Percentiles rank a stretch among this genome's conserved stretches.
Conservation (phyloP, 2,888 invertebrate genomes). For the Drosophila cyrtoloma region DNA sequence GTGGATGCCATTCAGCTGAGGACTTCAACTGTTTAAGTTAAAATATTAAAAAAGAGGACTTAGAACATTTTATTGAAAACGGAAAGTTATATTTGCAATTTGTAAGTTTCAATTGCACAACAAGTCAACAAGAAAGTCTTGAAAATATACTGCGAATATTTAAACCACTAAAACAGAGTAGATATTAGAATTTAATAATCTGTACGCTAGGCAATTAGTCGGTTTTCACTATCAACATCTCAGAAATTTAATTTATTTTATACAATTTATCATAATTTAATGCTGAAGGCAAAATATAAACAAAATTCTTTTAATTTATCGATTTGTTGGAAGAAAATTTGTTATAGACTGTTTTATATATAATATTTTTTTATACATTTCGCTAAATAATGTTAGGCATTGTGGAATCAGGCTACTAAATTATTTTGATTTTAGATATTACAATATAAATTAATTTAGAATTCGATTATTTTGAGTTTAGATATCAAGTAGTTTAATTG, state of each 20-base stretch:
- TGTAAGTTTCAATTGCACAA: background rate
- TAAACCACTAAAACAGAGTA: background rate
- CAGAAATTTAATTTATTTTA: background rate
- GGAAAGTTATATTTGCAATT: background rate
- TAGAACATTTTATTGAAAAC: conserved; percentile 1
- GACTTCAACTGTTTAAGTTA: conserved; percentile 8
- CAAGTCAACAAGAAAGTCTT: background rate
- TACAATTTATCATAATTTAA: background rate
- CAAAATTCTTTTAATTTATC: background rate
- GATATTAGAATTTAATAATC: background rate
- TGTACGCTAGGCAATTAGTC: no score
- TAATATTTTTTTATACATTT: no score
- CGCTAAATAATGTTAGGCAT: no score
- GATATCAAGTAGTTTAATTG: no score
- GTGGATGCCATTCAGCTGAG: conserved; percentile 17
- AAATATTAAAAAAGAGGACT: conserved; percentile 15
- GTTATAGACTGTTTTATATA: no score
- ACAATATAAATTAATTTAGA: no score
- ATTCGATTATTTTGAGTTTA: no score
- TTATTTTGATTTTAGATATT: no score
- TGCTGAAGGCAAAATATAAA: background rate
- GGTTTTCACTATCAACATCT: no score
- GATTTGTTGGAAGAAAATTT: background rate
- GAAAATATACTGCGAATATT: background rate
- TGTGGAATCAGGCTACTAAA: no score